Conservation (phyloP, 2,113 vertebrate genomes). For the Elephantulus edwardii region DNA sequence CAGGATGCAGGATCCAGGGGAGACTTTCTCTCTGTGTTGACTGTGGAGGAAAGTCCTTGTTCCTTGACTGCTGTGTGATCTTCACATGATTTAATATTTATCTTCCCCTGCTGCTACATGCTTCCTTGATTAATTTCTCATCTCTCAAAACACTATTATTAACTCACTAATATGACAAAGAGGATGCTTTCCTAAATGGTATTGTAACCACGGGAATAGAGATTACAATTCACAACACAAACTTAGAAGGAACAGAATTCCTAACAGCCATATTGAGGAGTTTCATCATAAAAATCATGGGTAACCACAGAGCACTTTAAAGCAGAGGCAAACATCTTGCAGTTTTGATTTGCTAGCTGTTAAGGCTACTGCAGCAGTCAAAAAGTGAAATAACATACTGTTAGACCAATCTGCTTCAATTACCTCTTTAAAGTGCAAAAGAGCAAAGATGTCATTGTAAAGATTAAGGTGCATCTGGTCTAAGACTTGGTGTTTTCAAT, state of each 20-base stretch:
- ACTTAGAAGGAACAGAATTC: too few species aligned
- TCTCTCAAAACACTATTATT: not conserved
- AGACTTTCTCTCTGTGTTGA: not conserved
- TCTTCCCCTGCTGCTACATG: too few species aligned
- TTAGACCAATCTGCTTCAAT: too few species aligned
- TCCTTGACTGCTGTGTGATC: not conserved
- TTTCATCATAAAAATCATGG: not conserved
- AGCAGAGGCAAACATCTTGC: not conserved
- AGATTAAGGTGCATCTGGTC: too few species aligned
- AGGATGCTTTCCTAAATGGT: not conserved
- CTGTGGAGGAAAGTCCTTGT: not conserved
- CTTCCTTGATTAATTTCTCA: not conserved
- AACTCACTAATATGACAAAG: not conserved
- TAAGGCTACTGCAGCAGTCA: not conserved
- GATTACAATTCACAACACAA: not conserved
- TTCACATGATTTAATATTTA: not conserved
- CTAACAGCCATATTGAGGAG: not conserved
- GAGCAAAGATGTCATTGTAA: too few species aligned
- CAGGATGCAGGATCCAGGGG: not conserved
- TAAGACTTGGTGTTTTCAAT: too few species aligned
- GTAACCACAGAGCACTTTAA: not conserved
- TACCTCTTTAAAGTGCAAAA: too few species aligned
- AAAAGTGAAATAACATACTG: too few species aligned
- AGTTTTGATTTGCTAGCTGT: not conserved
- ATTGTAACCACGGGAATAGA: not conserved